These are phyloP conservation scores for Chamaetylas fuelleborni DNA, from an alignment of 2,113 vertebrate species.

Conservation along the genomic window DNA sequence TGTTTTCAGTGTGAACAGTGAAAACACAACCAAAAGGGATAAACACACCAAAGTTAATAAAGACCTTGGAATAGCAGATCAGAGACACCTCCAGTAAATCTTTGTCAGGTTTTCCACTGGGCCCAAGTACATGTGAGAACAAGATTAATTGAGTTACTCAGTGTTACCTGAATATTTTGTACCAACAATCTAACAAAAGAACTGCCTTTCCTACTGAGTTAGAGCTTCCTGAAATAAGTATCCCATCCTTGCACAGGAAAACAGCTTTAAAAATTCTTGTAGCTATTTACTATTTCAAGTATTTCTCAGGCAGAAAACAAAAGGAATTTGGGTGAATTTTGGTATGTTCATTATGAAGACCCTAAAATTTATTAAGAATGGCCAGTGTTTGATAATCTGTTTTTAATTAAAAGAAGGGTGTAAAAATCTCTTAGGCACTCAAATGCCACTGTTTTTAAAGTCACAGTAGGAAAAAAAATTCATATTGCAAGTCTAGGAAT, in stretches of 20 bases:
- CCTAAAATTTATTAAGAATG: not conserved
- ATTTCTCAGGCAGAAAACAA: not conserved
- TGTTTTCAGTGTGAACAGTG: not conserved
- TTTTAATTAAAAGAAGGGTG: not conserved
- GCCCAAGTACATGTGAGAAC: not conserved
- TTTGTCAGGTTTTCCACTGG: not conserved
- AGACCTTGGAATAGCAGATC: not conserved
- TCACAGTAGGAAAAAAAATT: not conserved
- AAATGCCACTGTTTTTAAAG: not conserved
- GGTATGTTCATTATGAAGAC: not conserved
- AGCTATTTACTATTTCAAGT: not conserved
- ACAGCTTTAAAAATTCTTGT: not conserved
- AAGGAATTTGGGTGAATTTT: not conserved
- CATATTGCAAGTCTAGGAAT: not conserved
- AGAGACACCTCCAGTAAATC: not conserved
- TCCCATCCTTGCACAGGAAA: not conserved
- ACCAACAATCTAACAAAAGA: not conserved
- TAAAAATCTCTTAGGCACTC: not conserved
- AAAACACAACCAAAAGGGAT: not conserved
- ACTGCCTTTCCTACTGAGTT: not conserved
- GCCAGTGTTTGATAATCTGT: not conserved
- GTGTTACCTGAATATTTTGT: slow-evolving; percentile 44
- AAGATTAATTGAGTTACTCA: slow-evolving; percentile 43
- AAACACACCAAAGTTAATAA: not conserved
- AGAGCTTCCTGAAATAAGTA: not conserved